Evolutionary conservation across 2,888 invertebrate genomes (phyloP).

Genomic region (Baronia brevicornis): DNA sequence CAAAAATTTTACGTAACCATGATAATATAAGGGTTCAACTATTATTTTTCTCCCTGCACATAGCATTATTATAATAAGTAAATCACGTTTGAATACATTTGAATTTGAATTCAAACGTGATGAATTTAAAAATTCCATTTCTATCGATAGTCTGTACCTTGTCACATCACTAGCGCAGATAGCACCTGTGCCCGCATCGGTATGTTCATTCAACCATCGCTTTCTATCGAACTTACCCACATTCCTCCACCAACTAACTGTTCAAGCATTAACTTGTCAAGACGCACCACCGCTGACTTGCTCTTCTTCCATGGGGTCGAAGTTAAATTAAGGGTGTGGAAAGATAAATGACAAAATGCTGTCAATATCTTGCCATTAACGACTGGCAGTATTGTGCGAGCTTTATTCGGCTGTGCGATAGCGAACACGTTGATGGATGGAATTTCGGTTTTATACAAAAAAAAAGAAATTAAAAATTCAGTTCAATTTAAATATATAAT

Average conservation of each 20-base stretch:
- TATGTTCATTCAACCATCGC: slow-evolving; percentile 60
- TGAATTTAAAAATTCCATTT: neutral
- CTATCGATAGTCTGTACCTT: slow-evolving; percentile 17
- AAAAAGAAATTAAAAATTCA: no score
- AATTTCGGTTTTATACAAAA: no score
- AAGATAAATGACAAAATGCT: slow-evolving; percentile 27
- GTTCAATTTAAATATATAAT: no score
- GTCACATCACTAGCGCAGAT: slow-evolving; percentile 22
- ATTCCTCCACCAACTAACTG: slow-evolving; percentile 9
- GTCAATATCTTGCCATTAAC: slow-evolving; percentile 21
- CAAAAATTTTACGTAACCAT: no score
- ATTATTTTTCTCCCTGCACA: no score
- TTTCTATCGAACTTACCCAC: slow-evolving; percentile 21
- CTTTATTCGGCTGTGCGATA: no score
- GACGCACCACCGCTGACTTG: slow-evolving; percentile 23
- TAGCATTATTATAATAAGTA: no score
- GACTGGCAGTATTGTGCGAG: no score
- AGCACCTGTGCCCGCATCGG: slow-evolving; percentile 48
- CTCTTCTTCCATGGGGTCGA: slow-evolving; percentile 19
- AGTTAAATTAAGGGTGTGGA: slow-evolving; percentile 25
- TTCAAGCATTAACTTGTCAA: slow-evolving; percentile 20
- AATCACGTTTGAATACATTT: no score
- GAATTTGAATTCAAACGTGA: slow-evolving; percentile 1
- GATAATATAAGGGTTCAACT: no score
- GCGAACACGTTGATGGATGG: no score